Base-by-base conservation (phyloP, 1,140 invertebrate genomes). In the Cyphomyrmex costatus region DNA sequence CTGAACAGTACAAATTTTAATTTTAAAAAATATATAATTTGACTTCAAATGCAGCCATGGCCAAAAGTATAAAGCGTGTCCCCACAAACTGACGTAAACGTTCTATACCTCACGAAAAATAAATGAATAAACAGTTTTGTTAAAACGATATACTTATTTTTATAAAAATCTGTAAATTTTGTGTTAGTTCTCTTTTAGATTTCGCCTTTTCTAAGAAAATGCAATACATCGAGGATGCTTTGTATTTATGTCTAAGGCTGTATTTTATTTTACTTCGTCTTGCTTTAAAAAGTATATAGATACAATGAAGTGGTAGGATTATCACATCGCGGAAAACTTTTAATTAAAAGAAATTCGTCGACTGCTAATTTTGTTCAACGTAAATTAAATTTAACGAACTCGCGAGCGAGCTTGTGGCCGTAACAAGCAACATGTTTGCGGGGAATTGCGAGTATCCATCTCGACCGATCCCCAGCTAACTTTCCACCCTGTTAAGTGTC, bases 401-500 rank as follows among this genome's bases (percentile, higher is more conserved):
- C 56, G 36, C 33, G 33, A 46, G 24, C 33, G 24, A 71, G 42
- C n/a, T 63, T 6, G 12, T 36, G 58, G 4, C 16, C 53, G 53
- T 53, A 65, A 49, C 19, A 60, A 73, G 71, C 19, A 73, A 33
- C 21, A 66, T 82, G 36, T 60, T 49, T 19, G 53, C 36, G 68
- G 70, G 70, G 79, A 83, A 60, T 83, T 60, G 68, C 79, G 33
- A 70, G 66, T 82, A 82, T 83, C 49, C 79, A 83, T 60, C 56
- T 58, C 53, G 68, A 61, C 53, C 53, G 42, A 60, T 61, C 79
- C 42, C 68, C 53, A 74, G 68, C 79, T 74, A 83, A 83, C 68
- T 74, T 83, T 83, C 68, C 56, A 83, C 46, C 79, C 79, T 83
- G 79, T 83, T 83, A 83, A 83, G 79, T 83, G 68, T 74, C 68